Conservation (phyloP, 1,140 invertebrate genomes). For the Ylistrum balloti region DNA sequence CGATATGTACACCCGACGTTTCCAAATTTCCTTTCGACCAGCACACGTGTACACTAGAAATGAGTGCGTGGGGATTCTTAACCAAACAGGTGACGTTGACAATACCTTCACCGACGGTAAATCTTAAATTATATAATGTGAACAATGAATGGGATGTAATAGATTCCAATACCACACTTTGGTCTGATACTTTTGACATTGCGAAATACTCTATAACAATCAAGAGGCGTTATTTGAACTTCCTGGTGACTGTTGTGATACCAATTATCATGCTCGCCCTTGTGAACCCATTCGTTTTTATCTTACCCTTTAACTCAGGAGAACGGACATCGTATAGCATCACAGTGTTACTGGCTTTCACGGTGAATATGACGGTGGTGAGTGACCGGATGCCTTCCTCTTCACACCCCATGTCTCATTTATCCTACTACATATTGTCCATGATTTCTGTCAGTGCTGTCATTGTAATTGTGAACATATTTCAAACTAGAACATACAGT, state of each 20-base stretch:
- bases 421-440: constrained; percentile 4
- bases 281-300: constrained; percentile 68
- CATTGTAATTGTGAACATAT: not conserved
- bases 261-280: constrained; percentile 67
- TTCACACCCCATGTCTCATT: constrained; percentile 26
- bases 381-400: constrained; percentile 72
- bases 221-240: constrained; percentile 43
- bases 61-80: constrained; percentile 20
- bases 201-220: not conserved
- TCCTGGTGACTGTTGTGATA: constrained; percentile 66
- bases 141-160: not conserved
- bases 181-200: not conserved
- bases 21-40: constrained; percentile 53
- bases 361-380: constrained; percentile 69
- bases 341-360: constrained; percentile 70
- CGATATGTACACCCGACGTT: constrained; percentile 41
- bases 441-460: not conserved
- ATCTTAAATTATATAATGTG: not conserved
- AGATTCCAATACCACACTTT: not conserved
- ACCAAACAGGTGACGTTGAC: not conserved
- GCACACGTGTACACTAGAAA: constrained; percentile 36
- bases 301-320: constrained; percentile 65
- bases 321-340: constrained; percentile 72
- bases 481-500: not conserved
- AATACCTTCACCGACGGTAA: not conserved